Evolutionary conservation across 2,113 vertebrate genomes (phyloP), one percentile per base, ranked within the genome.

Genomic region (Xenopus borealis): DNA sequence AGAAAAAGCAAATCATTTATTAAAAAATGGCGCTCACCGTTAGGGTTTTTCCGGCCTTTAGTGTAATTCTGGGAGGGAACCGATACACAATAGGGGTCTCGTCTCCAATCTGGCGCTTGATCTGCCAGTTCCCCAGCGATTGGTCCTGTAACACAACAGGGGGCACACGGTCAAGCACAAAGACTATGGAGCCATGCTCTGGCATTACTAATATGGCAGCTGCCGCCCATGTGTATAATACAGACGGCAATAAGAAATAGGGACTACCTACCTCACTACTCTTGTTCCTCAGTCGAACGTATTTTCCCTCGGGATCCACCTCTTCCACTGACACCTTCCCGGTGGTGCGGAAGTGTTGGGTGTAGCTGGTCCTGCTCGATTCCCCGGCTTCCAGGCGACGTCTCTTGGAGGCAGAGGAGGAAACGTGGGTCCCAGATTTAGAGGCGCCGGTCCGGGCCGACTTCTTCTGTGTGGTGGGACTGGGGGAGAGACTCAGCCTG

Each of bases 401-500:
- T 86, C 95, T 97, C 83, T 98, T 99, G 82, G 90, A 84, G 7
- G 63, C 40, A 19, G 65, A 30, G 10, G 72, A 62, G 66, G 91
- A 80, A 30, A 86, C 80, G n/a, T 84, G 27, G 0, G 84, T 66
- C 0, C 89, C 87, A 75, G 91, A 72, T 0, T 86, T 86, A 66
- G 83, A 81, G 0, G 82, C 80, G 0, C 89, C 87, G 66, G 88
- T 85, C 0, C 94, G 88, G 5, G 90, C 83, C 1, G 87, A 0
- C 66, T 87, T 78, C 85, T 92, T 85, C 89, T 94, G 85, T 47
- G 85, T 75, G 63, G 83, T 86, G 2, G 94, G 93, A 82, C 96
- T 95, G n/a, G 96, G 97, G 0, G 97, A 97, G 79, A 99, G 84
- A 66, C 94, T 91, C 65, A 98, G 83, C 87, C 97, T 99, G 57